phyloP scores from a whole-genome alignment of 2,797 vertebrate genomes.

The Enteromius mattozi region DNA sequence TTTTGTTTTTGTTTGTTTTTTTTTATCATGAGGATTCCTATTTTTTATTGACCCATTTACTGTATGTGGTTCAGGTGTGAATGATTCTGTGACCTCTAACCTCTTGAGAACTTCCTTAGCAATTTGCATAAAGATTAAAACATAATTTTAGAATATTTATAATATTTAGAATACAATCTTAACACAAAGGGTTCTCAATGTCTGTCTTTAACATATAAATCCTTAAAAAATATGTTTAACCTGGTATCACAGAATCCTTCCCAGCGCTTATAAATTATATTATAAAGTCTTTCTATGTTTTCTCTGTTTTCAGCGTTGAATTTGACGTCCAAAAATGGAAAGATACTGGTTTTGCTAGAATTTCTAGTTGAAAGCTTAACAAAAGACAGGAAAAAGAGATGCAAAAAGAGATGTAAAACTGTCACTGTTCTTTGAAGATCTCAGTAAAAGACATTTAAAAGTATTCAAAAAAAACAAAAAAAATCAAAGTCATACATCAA shows the following conservation, averaged over 20 bases:
- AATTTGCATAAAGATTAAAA: background rate
- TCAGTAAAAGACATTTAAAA: slow-evolving; percentile 27
- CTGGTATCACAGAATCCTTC: background rate
- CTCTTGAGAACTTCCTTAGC: background rate
- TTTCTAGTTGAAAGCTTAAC: background rate
- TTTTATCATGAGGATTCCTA: background rate
- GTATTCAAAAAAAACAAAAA: background rate
- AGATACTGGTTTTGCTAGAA: background rate
- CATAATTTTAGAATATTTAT: too few species aligned
- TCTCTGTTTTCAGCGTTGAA: background rate
- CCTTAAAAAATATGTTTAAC: background rate
- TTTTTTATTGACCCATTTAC: background rate
- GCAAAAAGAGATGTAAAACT: slow-evolving; percentile 24
- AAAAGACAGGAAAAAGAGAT: background rate
- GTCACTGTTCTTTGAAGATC: slow-evolving; percentile 9
- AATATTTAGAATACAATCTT: too few species aligned
- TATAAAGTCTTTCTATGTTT: background rate
- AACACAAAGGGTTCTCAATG: background rate
- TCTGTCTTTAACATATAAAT: background rate
- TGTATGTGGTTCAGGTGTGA: background rate
- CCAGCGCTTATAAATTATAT: background rate
- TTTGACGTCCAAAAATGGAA: background rate
- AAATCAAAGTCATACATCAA: slow-evolving; percentile 36
- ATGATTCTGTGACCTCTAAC: background rate
- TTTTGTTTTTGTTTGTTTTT: background rate